Evolutionary conservation across 2,888 invertebrate genomes (phyloP).

Genomic region (Pollenia griseotomentosa): DNA sequence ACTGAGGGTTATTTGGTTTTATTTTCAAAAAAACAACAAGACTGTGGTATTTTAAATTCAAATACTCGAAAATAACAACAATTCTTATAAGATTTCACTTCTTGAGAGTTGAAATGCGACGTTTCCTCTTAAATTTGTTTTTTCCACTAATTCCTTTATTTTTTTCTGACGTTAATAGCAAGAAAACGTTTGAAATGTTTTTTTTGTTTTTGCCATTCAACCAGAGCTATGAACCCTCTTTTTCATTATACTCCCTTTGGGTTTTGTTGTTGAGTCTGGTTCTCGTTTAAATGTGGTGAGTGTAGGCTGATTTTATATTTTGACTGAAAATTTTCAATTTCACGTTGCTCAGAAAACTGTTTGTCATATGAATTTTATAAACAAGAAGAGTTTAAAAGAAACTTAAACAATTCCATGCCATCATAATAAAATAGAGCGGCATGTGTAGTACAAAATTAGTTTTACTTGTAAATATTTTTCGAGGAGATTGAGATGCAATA

Average conservation of each 20-base stretch:
- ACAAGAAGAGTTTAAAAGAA: conserved; percentile 58
- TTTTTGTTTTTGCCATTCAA: conserved; percentile 26
- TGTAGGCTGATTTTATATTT: conserved; percentile 47
- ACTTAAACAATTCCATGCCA: conserved; percentile 23
- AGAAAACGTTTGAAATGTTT: conserved; percentile 27
- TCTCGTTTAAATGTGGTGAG: conserved; percentile 56
- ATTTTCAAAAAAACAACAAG: conserved; percentile 23
- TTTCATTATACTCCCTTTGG: conserved; percentile 14
- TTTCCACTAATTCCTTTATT: conserved; percentile 12
- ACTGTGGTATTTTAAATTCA: conserved; percentile 23
- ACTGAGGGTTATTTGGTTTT: conserved; percentile 52
- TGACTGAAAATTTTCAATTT: conserved; percentile 14
- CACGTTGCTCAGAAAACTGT: conserved; percentile 29
- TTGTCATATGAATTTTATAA: not conserved
- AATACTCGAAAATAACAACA: conserved; percentile 25
- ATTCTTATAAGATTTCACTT: conserved; percentile 71
- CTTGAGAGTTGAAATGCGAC: conserved; percentile 63
- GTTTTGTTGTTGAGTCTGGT: conserved; percentile 40
- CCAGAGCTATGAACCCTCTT: conserved; percentile 66
- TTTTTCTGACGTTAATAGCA: conserved; percentile 15
- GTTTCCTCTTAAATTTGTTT: conserved; percentile 57
- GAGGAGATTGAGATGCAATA: conserved; percentile 63
- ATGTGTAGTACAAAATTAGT: conserved; percentile 32
- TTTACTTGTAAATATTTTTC: conserved; percentile 48
- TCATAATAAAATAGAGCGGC: conserved; percentile 53